phyloP scores from a whole-genome alignment of 2,113 vertebrate genomes.

The Cephalopterus ornatus region DNA sequence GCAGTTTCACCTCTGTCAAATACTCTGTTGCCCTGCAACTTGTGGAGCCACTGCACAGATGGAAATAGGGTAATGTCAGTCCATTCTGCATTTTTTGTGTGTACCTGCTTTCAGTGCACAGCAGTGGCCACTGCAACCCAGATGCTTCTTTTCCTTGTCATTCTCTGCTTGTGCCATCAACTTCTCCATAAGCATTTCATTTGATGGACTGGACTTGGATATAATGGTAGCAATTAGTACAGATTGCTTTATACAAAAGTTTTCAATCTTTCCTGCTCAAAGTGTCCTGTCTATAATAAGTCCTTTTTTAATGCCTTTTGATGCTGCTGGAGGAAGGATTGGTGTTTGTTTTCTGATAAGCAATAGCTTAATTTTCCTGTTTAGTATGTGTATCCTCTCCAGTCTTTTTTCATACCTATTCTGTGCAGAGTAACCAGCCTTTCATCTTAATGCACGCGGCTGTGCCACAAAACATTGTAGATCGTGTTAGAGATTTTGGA shows the following conservation, averaged over 20 bases:
- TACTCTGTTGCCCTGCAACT: background rate
- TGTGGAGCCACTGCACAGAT: background rate
- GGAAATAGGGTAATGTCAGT: background rate
- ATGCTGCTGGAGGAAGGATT: background rate
- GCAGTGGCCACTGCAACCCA: background rate
- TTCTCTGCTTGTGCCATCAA: background rate
- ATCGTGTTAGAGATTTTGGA: background rate
- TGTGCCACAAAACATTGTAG: background rate
- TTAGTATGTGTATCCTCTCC: background rate
- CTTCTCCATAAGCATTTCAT: background rate
- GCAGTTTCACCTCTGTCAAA: background rate
- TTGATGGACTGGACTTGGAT: background rate
- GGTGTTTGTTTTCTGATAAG: background rate
- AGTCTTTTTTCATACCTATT: background rate
- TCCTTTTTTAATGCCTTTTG: background rate
- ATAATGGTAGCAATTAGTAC: background rate
- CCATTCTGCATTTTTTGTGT: background rate
- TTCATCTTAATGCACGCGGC: background rate
- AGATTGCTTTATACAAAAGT: background rate
- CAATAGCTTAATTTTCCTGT: background rate
- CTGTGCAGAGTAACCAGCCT: background rate
- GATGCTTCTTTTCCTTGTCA: background rate
- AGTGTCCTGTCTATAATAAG: background rate
- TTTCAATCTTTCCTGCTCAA: background rate
- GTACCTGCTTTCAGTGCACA: background rate